A percentile compares a stretch with the other conserved stretches of the same genome.
Evolutionary conservation across 1,140 invertebrate genomes (phyloP).

Genomic region (Pseudachorutes palmiensis): DNA sequence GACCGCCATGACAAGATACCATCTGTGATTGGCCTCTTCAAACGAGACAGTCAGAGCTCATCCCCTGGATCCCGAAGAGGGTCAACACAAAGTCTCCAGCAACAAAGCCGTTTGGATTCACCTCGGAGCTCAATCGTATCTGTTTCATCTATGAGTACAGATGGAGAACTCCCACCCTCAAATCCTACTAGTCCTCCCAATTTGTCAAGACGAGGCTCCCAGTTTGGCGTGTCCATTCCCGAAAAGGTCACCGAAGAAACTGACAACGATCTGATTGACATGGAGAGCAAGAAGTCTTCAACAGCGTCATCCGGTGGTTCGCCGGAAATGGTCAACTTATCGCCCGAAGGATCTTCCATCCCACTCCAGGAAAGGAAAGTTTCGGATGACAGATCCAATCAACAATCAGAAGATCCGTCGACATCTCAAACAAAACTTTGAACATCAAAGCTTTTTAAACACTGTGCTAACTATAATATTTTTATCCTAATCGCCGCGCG

Average conservation of each 20-base stretch:
- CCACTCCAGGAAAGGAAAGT: no score
- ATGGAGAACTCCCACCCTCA: neutral
- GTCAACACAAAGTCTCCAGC: conserved; percentile 30
- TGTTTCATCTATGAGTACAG: conserved; percentile 5
- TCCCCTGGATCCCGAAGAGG: conserved; percentile 30
- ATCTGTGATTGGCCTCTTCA: conserved; percentile 40
- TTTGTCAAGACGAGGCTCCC: conserved; percentile 26
- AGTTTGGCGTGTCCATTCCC: conserved; percentile 26
- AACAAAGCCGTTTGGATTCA: conserved; percentile 26
- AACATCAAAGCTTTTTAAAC: no score
- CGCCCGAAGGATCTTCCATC: no score
- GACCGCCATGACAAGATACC: conserved; percentile 30
- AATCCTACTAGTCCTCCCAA: conserved; percentile 8
- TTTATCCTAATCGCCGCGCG: no score
- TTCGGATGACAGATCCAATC: no score
- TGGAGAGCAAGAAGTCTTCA: conserved; percentile 23
- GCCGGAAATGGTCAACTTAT: no score
- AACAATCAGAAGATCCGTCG: no score
- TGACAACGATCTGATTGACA: conserved; percentile 30
- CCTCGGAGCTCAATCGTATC: conserved; percentile 36
- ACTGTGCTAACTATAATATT: no score
- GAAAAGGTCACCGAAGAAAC: conserved; percentile 34
- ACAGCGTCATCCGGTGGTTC: neutral
- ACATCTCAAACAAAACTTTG: no score
- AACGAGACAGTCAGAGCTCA: conserved; percentile 35